Conservation (phyloP, 2,888 invertebrate genomes). For the Sicus ferrugineus region DNA sequence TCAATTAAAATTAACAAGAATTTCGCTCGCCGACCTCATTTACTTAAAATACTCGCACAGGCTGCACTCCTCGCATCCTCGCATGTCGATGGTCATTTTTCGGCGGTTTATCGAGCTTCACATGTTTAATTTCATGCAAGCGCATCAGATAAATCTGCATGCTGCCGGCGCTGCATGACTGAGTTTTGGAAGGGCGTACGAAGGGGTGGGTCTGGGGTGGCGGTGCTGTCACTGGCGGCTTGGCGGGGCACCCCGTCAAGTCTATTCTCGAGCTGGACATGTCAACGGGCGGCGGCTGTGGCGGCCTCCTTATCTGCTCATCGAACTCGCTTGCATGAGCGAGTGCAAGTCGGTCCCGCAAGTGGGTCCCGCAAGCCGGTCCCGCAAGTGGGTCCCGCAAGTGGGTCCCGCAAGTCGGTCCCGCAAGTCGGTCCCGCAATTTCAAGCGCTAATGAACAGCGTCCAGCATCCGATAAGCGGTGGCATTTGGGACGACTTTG, state of each 20-base stretch:
- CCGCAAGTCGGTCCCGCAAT: conserved; percentile 13
- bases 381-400: no score
- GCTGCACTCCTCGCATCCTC: background rate
- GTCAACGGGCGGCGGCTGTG: no score
- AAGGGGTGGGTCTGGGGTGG: background rate
- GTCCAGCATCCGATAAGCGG: conserved; percentile 8
- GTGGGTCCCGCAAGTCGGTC: no score
- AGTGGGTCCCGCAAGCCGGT: no score
- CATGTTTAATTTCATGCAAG: conserved; percentile 11
- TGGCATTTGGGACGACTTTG: background rate
- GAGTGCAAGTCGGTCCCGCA: no score
- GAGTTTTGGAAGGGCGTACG: background rate
- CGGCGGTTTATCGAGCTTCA: conserved; percentile 10
- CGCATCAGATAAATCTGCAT: conserved; percentile 18
- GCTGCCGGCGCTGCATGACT: background rate
- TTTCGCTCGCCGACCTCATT: background rate
- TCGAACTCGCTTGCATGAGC: background rate
- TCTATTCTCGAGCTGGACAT: no score
- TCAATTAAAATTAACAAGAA: conserved; percentile 22
- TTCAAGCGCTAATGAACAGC: conserved; percentile 58
- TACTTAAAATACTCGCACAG: background rate
- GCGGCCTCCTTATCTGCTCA: no score
- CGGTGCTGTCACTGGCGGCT: no score
- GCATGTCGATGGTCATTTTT: conserved; percentile 15
- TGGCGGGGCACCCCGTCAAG: no score